phyloP scores from a whole-genome alignment of 1,140 invertebrate genomes.

The Tribolium madens region DNA sequence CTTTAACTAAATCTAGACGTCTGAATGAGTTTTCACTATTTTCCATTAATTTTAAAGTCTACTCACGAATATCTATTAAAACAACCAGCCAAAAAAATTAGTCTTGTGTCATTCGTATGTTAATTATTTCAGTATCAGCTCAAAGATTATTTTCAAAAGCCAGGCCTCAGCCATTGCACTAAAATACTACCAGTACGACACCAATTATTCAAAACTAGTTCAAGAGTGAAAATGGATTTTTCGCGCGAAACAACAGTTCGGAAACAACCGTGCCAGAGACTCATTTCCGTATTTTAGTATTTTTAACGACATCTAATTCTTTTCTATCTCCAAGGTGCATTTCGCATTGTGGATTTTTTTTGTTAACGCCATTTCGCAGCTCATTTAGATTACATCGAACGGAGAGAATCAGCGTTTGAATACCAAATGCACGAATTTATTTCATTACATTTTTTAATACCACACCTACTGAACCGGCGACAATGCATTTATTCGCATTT shows the following conservation, averaged over 20 bases:
- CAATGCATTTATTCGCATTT: neutral
- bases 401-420: constrained; percentile 4
- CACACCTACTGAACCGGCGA: neutral
- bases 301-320: constrained; percentile 26
- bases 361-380: neutral
- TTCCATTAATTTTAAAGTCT: constrained; percentile 41
- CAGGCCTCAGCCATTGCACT: neutral
- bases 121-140: neutral
- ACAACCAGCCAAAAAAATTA: neutral
- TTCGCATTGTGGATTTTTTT: constrained; percentile 16
- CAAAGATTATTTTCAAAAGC: neutral
- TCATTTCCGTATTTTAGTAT: constrained; percentile 33
- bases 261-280: neutral
- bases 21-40: constrained; percentile 43
- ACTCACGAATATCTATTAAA: constrained; percentile 22
- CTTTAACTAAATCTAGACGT: constrained; percentile 36
- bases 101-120: neutral
- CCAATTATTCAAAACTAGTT: constrained; percentile 19
- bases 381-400: constrained; percentile 28
- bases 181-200: neutral
- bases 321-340: constrained; percentile 10
- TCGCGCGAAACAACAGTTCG: constrained; percentile 24
- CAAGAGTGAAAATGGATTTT: constrained; percentile 17
- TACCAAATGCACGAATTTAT: neutral
- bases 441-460: neutral